Percentiles rank a stretch among this genome's conserved stretches.
Conservation (phyloP, 1,140 invertebrate species). For the Pygmarrhopalites habei region DNA sequence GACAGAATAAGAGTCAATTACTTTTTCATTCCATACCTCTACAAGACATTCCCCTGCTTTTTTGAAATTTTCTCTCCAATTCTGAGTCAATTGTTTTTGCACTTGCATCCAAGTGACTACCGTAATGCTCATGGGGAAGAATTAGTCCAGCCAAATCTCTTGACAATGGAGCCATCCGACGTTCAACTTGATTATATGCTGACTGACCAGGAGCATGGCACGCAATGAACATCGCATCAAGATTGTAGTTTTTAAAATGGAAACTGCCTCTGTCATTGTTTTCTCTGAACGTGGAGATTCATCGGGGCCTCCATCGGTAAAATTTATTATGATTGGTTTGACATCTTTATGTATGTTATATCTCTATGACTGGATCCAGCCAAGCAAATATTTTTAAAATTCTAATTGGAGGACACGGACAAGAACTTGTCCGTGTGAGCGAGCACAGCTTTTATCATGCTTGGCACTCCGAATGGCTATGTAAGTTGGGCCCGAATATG, state of each 20-base stretch:
- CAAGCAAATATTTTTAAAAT: too few relatives aligned
- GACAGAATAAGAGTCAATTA: slow-evolving; percentile 41
- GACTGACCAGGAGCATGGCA: slow-evolving; percentile 45
- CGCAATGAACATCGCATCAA: slow-evolving; percentile 46
- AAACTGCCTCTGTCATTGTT: slow-evolving; percentile 31
- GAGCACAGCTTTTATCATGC: slow-evolving; percentile 40
- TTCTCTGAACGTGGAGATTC: slow-evolving; percentile 43
- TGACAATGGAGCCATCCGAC: slow-evolving; percentile 45
- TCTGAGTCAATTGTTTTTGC: slow-evolving; percentile 13
- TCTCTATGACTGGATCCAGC: too few relatives aligned
- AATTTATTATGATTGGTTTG: slow-evolving; percentile 45
- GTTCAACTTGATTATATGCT: slow-evolving; percentile 43
- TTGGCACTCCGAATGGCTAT: slow-evolving; percentile 44
- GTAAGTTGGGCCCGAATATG: slow-evolving; percentile 45
- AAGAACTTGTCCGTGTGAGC: slow-evolving; percentile 43
- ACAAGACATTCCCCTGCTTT: slow-evolving; percentile 41
- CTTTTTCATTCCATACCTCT: slow-evolving; percentile 40
- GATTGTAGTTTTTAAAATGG: slow-evolving; percentile 34
- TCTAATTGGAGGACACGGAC: too few relatives aligned
- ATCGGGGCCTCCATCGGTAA: slow-evolving; percentile 45
- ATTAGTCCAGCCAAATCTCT: slow-evolving; percentile 43
- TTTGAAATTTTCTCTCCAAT: slow-evolving; percentile 43
- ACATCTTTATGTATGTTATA: too few relatives aligned
- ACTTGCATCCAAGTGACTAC: slow-evolving; percentile 43
- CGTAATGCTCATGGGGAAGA: slow-evolving; percentile 43